Evolutionary conservation across 2,888 invertebrate species (phyloP), one percentile per base, ranked within the genome.

Genomic region (Drosophila kanekoi): DNA sequence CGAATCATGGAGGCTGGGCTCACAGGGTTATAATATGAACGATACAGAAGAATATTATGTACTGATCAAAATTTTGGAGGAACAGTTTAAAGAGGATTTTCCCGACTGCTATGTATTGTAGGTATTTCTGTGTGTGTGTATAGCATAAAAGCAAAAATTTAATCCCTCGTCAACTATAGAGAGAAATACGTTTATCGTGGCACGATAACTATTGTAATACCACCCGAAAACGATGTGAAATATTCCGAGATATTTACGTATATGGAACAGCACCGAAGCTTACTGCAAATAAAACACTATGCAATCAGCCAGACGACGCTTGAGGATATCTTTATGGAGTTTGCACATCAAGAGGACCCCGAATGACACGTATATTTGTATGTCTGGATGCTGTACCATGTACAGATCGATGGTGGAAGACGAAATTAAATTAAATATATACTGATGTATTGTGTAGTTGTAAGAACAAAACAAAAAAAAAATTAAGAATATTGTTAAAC

Each of bases 231-330:
- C 11, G 92, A 91, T 6, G 90, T 94, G 58, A 93, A 93, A 13
- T 95, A 95, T 95, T 95, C 95, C 0, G 91, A 92, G 45, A 94
- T 96, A 91, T 96, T 96, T 90, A 93, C 94, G 2, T 93, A 93
- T 10, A 94, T 96, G 93, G 96, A 96, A 87, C 86, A 91, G 1
- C 93, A 94, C n/a, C 94, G 94, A 61, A 79, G 76, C 0, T 82
- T 90, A 2, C 91, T 94, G 0, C 93, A 94, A 49, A 93, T 96
- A 9, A 95, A 95, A 83, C 96, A 96, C 91, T 97, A 96, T 91
- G 94, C 94, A 18, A 94, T 97, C 47, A 94, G 95, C 49, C 96
- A 96, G 90, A 96, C 96, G 0, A 95, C 95, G 0, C 92, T 97
- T 4, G 96, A 96, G 90, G 96, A 96, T 92, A 95, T 96, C 60